These are phyloP conservation scores for Hetaerina americana DNA, from an alignment of 1,140 invertebrate species.

Conservation along the genomic window DNA sequence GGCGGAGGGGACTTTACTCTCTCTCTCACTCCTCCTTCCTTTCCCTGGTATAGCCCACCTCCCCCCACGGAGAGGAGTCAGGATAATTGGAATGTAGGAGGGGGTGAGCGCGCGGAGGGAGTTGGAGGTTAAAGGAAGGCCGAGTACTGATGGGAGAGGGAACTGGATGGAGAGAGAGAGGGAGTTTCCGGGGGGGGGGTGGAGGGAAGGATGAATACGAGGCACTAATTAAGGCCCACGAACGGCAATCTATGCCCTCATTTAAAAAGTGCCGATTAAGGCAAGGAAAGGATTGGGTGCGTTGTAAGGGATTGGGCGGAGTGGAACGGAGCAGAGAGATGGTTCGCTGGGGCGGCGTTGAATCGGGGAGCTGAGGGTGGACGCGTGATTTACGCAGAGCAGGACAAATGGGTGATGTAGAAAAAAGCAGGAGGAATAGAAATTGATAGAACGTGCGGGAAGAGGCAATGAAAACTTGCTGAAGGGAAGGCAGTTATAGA, in stretches of 20 bases:
- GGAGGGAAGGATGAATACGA: not conserved
- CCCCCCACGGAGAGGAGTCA: not conserved
- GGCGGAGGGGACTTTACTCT: no score
- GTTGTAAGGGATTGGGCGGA: no score
- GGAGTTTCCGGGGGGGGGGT: no score
- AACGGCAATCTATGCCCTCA: not conserved
- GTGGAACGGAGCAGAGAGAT: not conserved
- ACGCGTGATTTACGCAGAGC: not conserved
- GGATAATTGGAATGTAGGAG: not conserved
- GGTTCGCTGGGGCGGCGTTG: not conserved
- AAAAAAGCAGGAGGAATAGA: not conserved
- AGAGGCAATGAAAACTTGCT: no score
- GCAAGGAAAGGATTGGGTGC: not conserved
- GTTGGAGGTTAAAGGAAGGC: no score
- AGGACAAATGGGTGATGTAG: not conserved
- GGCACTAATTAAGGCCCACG: not conserved
- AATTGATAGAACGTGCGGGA: no score
- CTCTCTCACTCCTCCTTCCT: no score
- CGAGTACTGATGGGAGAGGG: no score
- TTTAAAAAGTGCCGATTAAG: not conserved
- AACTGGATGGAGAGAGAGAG: no score
- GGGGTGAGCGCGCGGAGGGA: not conserved
- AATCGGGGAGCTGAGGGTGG: not conserved
- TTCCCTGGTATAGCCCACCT: no score
- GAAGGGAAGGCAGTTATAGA: no score